Evolutionary conservation across 2,888 invertebrate genomes (phyloP).

Genomic region (Perdita meconis): DNA sequence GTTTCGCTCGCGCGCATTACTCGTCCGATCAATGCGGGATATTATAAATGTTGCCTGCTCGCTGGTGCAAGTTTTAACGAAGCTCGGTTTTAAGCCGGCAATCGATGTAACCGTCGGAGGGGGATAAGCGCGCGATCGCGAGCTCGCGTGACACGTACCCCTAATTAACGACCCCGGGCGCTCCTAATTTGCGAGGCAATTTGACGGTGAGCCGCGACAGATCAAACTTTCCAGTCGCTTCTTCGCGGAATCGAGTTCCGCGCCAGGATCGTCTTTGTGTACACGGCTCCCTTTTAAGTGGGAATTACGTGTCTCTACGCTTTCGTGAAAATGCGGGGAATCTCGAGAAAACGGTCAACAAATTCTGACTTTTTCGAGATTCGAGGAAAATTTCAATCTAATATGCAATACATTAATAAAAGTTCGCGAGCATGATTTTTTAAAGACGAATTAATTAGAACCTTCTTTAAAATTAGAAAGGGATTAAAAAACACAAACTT

Average conservation of each 20-base stretch:
- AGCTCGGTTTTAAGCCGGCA: constrained; percentile 12
- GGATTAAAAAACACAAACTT: too few species aligned
- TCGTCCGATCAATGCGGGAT: constrained; percentile 25
- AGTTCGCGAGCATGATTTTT: too few species aligned
- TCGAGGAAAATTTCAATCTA: too few species aligned
- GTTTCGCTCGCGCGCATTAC: not conserved
- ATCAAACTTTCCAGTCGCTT: constrained; percentile 39
- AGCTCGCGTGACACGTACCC: constrained; percentile 30
- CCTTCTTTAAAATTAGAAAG: too few species aligned
- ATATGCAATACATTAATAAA: too few species aligned
- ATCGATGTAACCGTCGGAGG: constrained; percentile 12
- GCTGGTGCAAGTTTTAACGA: constrained; percentile 51
- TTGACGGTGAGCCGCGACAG: constrained; percentile 13
- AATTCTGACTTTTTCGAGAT: too few species aligned
- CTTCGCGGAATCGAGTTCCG: constrained; percentile 11
- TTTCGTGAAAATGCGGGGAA: too few species aligned
- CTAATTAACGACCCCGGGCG: constrained; percentile 52
- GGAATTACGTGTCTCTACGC: too few species aligned
- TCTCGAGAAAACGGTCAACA: too few species aligned
- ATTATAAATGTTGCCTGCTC: constrained; percentile 19
- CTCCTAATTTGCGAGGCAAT: constrained; percentile 43
- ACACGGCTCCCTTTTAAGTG: too few species aligned
- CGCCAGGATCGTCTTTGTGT: too few species aligned
- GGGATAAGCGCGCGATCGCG: constrained; percentile 7
- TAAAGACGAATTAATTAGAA: too few species aligned